phyloP scores from a whole-genome alignment of 2,888 invertebrate genomes.

The Myopa tessellatipennis region DNA sequence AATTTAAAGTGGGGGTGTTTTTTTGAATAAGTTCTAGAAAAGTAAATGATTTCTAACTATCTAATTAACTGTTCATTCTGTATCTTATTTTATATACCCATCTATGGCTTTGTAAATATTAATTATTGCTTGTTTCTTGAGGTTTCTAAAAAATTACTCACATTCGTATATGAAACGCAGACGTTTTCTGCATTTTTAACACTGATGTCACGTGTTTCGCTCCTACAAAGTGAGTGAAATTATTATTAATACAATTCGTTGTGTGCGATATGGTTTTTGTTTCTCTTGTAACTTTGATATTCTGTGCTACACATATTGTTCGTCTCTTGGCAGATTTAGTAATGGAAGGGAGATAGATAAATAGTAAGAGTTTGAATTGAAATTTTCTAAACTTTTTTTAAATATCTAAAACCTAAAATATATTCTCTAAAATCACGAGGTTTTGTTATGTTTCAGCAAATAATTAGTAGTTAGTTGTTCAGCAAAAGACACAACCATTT shows the following conservation, averaged over 20 bases:
- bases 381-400: not conserved
- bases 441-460: too few relatives aligned
- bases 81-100: too few relatives aligned
- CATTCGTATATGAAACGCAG: not conserved
- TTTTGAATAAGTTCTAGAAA: too few relatives aligned
- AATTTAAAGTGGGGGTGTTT: too few relatives aligned
- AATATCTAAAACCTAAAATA: too few relatives aligned
- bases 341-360: not conserved
- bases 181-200: not conserved
- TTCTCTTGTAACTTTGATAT: not conserved
- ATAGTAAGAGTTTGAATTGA: not conserved
- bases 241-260: conserved; percentile 20
- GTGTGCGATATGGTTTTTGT: conserved; percentile 14
- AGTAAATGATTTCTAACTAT: too few relatives aligned
- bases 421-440: too few relatives aligned
- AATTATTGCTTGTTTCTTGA: conserved; percentile 9
- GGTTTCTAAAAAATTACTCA: conserved; percentile 1
- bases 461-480: too few relatives aligned
- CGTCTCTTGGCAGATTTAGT: not conserved
- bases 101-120: not conserved
- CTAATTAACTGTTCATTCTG: too few relatives aligned
- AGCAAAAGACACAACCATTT: too few relatives aligned
- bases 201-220: not conserved
- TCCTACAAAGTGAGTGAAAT: not conserved
- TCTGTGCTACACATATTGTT: not conserved